Evolutionary conservation across 1,140 invertebrate genomes (phyloP).

Genomic region (Microvelia longipes): DNA sequence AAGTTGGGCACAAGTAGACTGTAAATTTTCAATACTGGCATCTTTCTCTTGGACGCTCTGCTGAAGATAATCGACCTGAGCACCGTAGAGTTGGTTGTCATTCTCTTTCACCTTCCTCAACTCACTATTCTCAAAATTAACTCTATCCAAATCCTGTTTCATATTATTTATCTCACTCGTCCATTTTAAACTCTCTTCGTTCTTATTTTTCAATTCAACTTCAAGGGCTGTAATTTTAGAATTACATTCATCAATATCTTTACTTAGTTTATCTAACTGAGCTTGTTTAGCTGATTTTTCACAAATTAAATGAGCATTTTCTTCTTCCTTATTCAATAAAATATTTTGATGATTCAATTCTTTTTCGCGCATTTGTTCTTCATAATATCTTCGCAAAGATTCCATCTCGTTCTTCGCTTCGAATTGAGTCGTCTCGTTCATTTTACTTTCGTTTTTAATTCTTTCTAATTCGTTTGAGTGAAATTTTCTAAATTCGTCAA

Average conservation of each 20-base stretch:
- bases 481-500: slow-evolving; percentile 22
- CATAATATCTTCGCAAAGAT: background rate
- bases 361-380: background rate
- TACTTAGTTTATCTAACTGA: background rate
- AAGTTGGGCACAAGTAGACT: background rate
- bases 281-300: slow-evolving; percentile 8
- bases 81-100: background rate
- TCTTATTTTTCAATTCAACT: background rate
- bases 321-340: slow-evolving; percentile 15
- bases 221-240: background rate
- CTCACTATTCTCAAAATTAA: slow-evolving; percentile 6
- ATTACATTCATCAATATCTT: background rate
- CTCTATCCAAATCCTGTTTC: slow-evolving; percentile 5
- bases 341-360: slow-evolving; percentile 11
- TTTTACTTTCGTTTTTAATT: slow-evolving; percentile 26
- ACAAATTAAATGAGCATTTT: slow-evolving; percentile 14
- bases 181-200: background rate
- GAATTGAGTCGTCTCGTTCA: slow-evolving; percentile 22
- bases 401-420: background rate
- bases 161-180: background rate
- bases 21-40: background rate
- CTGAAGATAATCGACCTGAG: background rate
- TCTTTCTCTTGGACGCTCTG: background rate
- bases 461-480: slow-evolving; percentile 28
- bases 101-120: slow-evolving; percentile 7